Conservation (phyloP, 2,888 invertebrate species). For the Ischnus inquisitorius region DNA sequence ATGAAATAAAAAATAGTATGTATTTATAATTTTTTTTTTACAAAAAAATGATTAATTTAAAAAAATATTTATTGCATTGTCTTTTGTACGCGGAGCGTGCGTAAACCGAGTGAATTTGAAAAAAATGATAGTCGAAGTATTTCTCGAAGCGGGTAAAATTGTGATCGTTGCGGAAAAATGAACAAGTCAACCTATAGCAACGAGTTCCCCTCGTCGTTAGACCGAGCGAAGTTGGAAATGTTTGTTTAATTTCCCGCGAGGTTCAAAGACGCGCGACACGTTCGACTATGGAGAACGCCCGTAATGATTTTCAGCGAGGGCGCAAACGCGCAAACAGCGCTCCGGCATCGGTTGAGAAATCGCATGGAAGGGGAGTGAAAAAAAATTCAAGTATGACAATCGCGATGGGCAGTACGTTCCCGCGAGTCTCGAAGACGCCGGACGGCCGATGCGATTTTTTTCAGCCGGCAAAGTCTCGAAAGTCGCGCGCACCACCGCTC, state of each 20-base stretch:
- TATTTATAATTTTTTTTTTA: no score
- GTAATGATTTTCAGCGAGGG: conserved; percentile 39
- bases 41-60: no score
- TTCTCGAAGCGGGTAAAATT: no score
- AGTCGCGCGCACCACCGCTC: conserved; percentile 13
- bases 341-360: conserved; percentile 56
- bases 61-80: no score
- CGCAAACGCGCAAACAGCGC: conserved; percentile 58
- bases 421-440: conserved; percentile 58
- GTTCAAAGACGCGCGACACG: background rate
- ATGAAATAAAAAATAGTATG: no score
- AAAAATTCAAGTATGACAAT: conserved; percentile 62
- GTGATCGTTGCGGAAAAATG: no score
- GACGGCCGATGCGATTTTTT: conserved; percentile 62
- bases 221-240: no score
- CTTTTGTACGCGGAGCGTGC: no score
- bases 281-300: background rate
- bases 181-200: no score
- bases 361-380: conserved; percentile 65
- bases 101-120: no score
- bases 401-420: conserved; percentile 62
- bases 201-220: no score
- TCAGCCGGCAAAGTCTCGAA: conserved; percentile 44
- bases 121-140: no score
- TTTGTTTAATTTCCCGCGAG: background rate